Conservation (phyloP, 2,113 vertebrate genomes). For the Lepidothrix coronata region DNA sequence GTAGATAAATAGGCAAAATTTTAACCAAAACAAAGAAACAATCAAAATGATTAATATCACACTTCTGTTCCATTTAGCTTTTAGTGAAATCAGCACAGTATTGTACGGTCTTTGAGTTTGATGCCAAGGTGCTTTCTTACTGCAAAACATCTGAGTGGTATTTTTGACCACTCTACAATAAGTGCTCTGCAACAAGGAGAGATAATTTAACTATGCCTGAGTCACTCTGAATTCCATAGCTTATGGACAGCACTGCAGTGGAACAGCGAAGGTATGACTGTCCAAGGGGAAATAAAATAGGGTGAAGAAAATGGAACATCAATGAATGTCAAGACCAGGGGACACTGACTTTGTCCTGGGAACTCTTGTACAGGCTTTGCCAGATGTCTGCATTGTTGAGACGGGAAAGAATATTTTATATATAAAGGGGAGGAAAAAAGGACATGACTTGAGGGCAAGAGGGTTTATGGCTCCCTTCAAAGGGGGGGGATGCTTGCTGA, state of each 20-base stretch:
- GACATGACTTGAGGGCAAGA: background rate
- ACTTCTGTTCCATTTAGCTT: background rate
- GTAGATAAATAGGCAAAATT: background rate
- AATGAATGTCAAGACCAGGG: background rate
- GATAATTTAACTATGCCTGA: background rate
- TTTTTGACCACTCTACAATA: background rate
- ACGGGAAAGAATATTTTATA: background rate
- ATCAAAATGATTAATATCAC: background rate
- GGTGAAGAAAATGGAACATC: background rate
- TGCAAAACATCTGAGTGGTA: background rate
- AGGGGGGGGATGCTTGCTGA: background rate
- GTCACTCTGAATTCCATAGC: background rate
- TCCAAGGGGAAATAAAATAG: background rate
- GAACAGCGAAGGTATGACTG: background rate
- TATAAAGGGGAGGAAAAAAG: fast-evolving
- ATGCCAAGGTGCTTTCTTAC: background rate
- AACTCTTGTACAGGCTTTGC: background rate
- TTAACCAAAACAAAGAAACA: background rate
- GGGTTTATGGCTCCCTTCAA: background rate
- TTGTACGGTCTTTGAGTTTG: background rate
- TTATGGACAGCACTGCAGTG: background rate
- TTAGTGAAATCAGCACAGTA: background rate
- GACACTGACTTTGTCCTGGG: background rate
- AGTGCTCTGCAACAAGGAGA: background rate
- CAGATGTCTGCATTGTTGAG: background rate